Base-by-base conservation (phyloP, 2,113 vertebrate genomes). In the Corynorhinus townsendii region DNA sequence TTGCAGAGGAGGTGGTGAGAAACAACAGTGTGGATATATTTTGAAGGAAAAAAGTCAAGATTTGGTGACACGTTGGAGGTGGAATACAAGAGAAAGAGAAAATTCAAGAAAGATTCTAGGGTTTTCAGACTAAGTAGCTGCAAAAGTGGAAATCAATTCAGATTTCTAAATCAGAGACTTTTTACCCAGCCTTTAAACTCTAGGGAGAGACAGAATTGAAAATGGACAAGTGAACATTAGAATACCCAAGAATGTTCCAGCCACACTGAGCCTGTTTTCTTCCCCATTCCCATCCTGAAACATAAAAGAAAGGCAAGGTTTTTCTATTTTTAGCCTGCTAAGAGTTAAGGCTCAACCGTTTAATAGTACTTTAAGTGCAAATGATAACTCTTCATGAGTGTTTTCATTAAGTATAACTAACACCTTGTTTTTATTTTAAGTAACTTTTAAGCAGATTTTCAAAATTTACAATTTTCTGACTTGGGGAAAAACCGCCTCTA, bases 391-490 rank as follows among this genome's bases (percentile, higher is more conserved):
- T 71, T 59, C 16, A 30, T 69, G 35, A 45, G 11, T 73, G 54
- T 69, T 85, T 90, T 87, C 59, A 81, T 33, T 81, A 88, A 56
- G 26, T 35, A 20, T 33, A 92, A 84, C 40, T 79, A 94, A 64
- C 54, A 69, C 49, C 24, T 95, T 88, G 52, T 45, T 89, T 91
- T 69, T 20, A 91, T 75, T 88, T 88, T 76, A 93, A 96, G 28
- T 66, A 81, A 77, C 33, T 93, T 93, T 68, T 24, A 24, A 96
- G 15, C 5, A 95, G 16, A 89, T 83, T 56, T 93, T 49, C 16
- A 38, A 83, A 83, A 91, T 69, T 90, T 86, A 9, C 4, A 68
- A 24, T 93, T 38, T 71, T 88, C 64, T 92, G 38, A 68, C 75
- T 45, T 72, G 7, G n/a, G 79, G 22, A 20, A 92, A 89, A 91